phyloP scores from a whole-genome alignment of 2,113 vertebrate genomes.

The Gila orcuttii region DNA sequence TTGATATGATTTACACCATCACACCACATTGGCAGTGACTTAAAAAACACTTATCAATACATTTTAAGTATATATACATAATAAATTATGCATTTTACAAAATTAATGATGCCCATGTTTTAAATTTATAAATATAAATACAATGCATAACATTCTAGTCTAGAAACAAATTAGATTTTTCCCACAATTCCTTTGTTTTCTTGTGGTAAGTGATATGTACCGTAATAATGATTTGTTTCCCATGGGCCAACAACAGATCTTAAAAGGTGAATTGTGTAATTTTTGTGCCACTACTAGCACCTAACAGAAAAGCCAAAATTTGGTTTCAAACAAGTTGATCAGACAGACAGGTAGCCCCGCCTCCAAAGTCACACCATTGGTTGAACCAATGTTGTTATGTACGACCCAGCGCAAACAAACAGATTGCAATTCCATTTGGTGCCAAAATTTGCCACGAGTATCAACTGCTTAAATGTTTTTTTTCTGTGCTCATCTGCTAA shows the following conservation, averaged over 20 bases:
- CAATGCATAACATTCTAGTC: background rate
- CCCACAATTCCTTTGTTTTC: background rate
- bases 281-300: background rate
- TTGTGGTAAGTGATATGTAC: background rate
- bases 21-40: conserved; percentile 1
- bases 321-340: background rate
- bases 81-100: background rate
- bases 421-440: background rate
- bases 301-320: background rate
- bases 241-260: no score
- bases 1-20: conserved; percentile 27
- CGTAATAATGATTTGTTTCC: no score
- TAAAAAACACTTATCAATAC: background rate
- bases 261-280: no score
- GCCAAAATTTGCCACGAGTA: background rate
- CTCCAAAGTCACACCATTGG: background rate
- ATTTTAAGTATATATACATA: background rate
- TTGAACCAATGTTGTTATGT: background rate
- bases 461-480: background rate
- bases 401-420: background rate
- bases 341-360: background rate
- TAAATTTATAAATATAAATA: background rate
- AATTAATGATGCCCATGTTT: background rate
- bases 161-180: no score
- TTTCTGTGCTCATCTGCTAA: background rate